phyloP scores from a whole-genome alignment of 2,113 vertebrate genomes.

The Crotophaga sulcirostris region DNA sequence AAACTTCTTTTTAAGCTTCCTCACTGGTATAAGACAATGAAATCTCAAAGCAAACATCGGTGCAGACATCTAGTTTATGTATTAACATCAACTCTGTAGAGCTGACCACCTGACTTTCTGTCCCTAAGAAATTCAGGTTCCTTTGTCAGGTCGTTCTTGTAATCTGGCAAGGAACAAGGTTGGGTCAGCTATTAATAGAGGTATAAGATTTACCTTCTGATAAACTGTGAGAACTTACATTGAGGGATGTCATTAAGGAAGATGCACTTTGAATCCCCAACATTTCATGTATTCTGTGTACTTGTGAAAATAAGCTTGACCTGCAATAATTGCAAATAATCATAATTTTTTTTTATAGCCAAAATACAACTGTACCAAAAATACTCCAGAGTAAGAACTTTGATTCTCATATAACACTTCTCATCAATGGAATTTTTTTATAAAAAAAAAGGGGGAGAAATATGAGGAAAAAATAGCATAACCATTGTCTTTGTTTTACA shows the following conservation, averaged over 20 bases:
- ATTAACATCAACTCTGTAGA: background rate
- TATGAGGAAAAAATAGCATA: background rate
- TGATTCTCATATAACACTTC: background rate
- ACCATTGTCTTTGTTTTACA: background rate
- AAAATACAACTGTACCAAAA: background rate
- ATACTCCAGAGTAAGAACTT: background rate
- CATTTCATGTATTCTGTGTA: accelerated
- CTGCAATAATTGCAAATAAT: background rate
- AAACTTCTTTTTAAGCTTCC: background rate
- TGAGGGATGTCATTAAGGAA: background rate
- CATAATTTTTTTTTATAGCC: background rate
- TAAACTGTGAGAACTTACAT: accelerated
- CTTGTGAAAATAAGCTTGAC: background rate
- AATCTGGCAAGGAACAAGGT: background rate
- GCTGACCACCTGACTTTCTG: background rate
- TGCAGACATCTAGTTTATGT: background rate
- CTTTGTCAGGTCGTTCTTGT: background rate
- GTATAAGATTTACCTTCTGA: background rate
- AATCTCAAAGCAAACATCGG: background rate
- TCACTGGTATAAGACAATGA: background rate
- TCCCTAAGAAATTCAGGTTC: background rate
- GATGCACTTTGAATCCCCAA: background rate
- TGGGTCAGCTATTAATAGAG: background rate
- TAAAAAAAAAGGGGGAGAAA: accelerated
- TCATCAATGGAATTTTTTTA: background rate